Conservation (phyloP, 2,888 invertebrate species). For the Raillietiella orientalis region DNA sequence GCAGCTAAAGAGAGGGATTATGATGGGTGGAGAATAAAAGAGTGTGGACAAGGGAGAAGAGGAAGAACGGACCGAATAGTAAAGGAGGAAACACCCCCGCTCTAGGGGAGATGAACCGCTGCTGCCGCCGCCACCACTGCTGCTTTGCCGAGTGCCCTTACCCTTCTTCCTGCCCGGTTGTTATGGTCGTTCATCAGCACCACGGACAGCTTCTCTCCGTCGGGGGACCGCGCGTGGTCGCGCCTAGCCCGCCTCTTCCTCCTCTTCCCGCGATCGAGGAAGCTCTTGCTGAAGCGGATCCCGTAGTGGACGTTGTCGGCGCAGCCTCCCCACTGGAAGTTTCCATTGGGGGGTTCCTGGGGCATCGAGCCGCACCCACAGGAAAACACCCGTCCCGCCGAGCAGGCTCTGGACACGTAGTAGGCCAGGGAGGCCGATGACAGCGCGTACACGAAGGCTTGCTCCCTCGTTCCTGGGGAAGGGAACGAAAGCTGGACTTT, state of each 20-base stretch:
- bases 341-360: constrained; percentile 26
- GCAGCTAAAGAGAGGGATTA: no score
- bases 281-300: constrained; percentile 30
- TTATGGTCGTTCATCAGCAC: constrained; percentile 46
- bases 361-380: constrained; percentile 47
- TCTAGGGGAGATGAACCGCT: no score
- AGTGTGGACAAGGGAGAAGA: no score
- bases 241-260: constrained; percentile 2
- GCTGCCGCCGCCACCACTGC: no score
- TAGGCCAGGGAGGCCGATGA: constrained; percentile 43
- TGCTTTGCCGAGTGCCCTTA: no score
- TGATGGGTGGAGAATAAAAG: no score
- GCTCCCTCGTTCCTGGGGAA: constrained; percentile 39
- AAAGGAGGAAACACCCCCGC: no score
- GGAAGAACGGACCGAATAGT: no score
- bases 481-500: background rate
- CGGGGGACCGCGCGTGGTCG: background rate
- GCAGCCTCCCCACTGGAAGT: constrained; percentile 61
- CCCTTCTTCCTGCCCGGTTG: constrained; percentile 37
- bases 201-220: constrained; percentile 5
- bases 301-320: constrained; percentile 46
- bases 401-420: constrained; percentile 41
- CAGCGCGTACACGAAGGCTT: constrained; percentile 51
- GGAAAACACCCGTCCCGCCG: constrained; percentile 32
- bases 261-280: constrained; percentile 19